phyloP scores from a whole-genome alignment of 2,797 vertebrate species.

The Girardinus metallicus region DNA sequence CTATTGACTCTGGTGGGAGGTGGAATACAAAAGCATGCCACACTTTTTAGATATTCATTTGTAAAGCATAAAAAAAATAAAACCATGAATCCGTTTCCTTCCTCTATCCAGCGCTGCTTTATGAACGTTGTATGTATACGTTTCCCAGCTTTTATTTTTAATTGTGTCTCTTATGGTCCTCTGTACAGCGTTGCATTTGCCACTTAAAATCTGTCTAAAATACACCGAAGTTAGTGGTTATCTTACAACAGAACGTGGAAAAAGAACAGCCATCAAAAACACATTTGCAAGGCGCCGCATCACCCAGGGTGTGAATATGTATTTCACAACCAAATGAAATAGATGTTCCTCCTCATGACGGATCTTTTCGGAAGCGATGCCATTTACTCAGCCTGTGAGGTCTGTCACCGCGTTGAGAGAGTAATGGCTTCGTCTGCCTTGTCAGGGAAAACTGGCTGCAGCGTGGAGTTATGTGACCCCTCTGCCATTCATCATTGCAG shows the following conservation, averaged over 20 bases:
- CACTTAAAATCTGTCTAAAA: background rate
- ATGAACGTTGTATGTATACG: no score
- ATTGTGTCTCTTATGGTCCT: no score
- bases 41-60: background rate
- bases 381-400: conserved; percentile 7
- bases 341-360: background rate
- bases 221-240: background rate
- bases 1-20: background rate
- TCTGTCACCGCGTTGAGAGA: conserved; percentile 25
- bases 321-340: background rate
- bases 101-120: background rate
- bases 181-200: background rate
- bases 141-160: no score
- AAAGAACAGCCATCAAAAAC: background rate
- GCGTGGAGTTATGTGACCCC: conserved; percentile 38
- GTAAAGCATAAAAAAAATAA: background rate
- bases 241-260: background rate
- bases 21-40: background rate
- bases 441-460: conserved; percentile 26
- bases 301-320: background rate
- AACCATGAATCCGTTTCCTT: background rate
- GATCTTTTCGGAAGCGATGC: background rate
- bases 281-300: background rate
- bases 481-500: conserved; percentile 45
- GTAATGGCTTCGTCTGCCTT: conserved; percentile 21